Evolutionary conservation across 2,113 vertebrate genomes (phyloP), one percentile per base, ranked within the genome.

Genomic region (Diglossa brunneiventris): DNA sequence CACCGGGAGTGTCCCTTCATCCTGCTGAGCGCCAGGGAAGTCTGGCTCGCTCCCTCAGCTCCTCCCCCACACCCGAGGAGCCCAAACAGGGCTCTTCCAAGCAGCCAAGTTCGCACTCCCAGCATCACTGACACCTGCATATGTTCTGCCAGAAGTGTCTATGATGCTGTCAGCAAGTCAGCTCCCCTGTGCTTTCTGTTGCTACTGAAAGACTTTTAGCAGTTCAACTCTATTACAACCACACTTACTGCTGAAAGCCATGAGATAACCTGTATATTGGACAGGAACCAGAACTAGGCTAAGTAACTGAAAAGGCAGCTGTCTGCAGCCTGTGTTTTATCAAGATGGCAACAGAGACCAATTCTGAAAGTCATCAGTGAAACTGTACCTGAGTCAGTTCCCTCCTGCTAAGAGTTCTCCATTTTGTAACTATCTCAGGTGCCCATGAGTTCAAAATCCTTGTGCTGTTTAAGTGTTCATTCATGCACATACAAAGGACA

Each of bases 341-440:
- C 31, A 33, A 24, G 21, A 47, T 10, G 53, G 49, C 55, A 49
- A 11, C 10, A 59, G 23, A 69, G 15, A 37, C 26, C 13, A 26
- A 26, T 37, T 81, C 33, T 47, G 42, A 33, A 81, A 49, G n/a
- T 15, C 4, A 3, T 12, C 59, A 42, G 49, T 59, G 27, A 64
- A 62, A 77, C 31, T 14, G 10, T 9, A 31, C 11, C 13, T 0
- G 0, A 13, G 11, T 15, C 27, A n/a, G 31, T 49, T 68, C 31
- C 24, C 30, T 59, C 15, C 21, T 44, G 10, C 27, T 44, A 19
- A 30, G 28, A 61, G 24, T 24, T 53, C 15, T 55, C 15, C 15
- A 68, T 33, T 73, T 39, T 31, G 24, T 49, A 75, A 70, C 35
- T 12, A 8, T 6, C 28, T 41, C 35, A 19, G 55, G 56, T 44